Conservation (phyloP, 2,113 vertebrate genomes). For the Corythaeola cristata region DNA sequence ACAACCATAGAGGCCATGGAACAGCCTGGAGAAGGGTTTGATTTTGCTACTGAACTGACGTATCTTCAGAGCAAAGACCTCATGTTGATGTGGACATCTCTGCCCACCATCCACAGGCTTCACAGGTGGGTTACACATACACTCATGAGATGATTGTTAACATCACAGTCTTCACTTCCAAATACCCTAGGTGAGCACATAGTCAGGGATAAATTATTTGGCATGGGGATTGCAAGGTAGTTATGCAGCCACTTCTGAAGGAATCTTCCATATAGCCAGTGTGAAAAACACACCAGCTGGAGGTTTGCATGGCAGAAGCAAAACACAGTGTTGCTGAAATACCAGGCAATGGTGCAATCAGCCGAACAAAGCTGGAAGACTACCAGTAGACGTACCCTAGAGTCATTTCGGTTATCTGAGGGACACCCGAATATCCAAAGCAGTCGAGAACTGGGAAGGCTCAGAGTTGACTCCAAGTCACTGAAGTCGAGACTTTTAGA, state of each 20-base stretch:
- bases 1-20: background rate
- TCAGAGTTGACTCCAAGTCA: background rate
- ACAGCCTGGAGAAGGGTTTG: background rate
- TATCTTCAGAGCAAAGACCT: background rate
- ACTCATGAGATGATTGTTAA: background rate
- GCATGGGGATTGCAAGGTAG: background rate
- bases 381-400: background rate
- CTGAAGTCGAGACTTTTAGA: background rate
- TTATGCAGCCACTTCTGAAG: background rate
- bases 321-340: background rate
- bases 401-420: background rate
- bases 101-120: background rate
- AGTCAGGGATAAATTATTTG: background rate
- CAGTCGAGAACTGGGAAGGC: background rate
- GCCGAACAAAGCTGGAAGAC: background rate
- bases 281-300: background rate
- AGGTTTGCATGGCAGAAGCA: background rate
- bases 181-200: fast-evolving
- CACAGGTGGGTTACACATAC: background rate
- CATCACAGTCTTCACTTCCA: background rate
- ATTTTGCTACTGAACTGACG: background rate
- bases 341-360: background rate
- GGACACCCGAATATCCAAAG: background rate
- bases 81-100: background rate
- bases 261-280: background rate